Evolutionary conservation across 2,113 vertebrate species (phyloP).

Genomic region (Struthidea cinerea): DNA sequence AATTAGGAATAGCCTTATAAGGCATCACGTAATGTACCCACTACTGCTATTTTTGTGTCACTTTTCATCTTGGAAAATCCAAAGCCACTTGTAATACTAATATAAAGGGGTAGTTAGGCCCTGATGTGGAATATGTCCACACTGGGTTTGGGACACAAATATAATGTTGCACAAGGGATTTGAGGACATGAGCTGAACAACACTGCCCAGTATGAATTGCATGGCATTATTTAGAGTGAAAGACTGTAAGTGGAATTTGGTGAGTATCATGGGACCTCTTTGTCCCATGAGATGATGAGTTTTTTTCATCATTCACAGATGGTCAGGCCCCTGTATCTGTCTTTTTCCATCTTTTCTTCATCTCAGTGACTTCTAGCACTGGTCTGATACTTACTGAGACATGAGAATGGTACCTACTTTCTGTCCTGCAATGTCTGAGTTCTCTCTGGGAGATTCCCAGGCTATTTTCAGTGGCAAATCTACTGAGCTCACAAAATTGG

Average conservation of each 20-base stretch:
- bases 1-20: not conserved
- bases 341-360: not conserved
- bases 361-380: not conserved
- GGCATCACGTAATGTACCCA: not conserved
- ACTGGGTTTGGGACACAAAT: not conserved
- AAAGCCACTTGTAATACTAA: not conserved
- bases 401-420: not conserved
- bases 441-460: not conserved
- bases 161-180: fast-evolving
- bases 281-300: fast-evolving
- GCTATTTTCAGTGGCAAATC: not conserved
- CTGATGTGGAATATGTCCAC: not conserved
- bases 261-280: not conserved
- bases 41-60: not conserved
- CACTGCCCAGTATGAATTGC: not conserved
- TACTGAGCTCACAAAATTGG: not conserved
- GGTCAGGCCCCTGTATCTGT: not conserved
- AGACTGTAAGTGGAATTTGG: not conserved
- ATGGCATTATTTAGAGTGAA: not conserved
- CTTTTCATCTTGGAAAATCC: not conserved
- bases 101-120: not conserved
- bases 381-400: not conserved
- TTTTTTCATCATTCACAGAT: not conserved
- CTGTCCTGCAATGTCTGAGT: not conserved
- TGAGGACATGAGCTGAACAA: not conserved